Evolutionary conservation across 2,888 invertebrate genomes (phyloP).

Genomic region (Artemia sp.): DNA sequence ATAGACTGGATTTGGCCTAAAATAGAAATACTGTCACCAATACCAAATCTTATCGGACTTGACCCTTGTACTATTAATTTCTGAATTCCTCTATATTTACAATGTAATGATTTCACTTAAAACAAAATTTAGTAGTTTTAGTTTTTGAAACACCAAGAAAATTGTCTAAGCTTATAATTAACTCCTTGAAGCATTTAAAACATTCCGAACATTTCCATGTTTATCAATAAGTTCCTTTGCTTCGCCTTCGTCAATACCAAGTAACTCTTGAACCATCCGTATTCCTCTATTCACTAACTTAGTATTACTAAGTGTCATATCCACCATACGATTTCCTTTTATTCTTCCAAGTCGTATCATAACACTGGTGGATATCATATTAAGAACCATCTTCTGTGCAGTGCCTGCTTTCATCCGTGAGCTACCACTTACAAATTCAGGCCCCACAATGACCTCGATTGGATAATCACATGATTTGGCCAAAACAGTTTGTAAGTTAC

Average conservation of each 20-base stretch:
- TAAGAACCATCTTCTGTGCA: slow-evolving; percentile 30
- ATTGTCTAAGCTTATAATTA: too few relatives aligned
- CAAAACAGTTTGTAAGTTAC: background rate
- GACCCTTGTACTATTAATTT: too few relatives aligned
- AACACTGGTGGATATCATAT: slow-evolving; percentile 24
- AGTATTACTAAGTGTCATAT: slow-evolving; percentile 22
- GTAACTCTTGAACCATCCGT: slow-evolving; percentile 9
- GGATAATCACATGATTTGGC: slow-evolving; percentile 4
- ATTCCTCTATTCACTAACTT: slow-evolving; percentile 24
- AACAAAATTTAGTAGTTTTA: too few relatives aligned
- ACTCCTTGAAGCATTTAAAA: background rate
- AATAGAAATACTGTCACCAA: too few relatives aligned
- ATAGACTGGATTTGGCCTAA: too few relatives aligned
- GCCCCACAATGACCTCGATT: slow-evolving; percentile 24
- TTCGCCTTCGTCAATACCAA: background rate
- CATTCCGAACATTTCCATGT: slow-evolving; percentile 6
- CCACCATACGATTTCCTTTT: slow-evolving; percentile 25
- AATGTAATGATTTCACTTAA: too few relatives aligned
- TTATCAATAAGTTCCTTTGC: background rate
- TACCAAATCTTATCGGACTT: too few relatives aligned
- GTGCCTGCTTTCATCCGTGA: slow-evolving; percentile 33
- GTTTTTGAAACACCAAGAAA: too few relatives aligned
- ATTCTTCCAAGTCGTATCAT: slow-evolving; percentile 25
- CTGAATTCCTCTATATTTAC: too few relatives aligned
- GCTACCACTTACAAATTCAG: slow-evolving; percentile 33